phyloP scores from a whole-genome alignment of 2,113 vertebrate species.

The Rissa tridactyla region DNA sequence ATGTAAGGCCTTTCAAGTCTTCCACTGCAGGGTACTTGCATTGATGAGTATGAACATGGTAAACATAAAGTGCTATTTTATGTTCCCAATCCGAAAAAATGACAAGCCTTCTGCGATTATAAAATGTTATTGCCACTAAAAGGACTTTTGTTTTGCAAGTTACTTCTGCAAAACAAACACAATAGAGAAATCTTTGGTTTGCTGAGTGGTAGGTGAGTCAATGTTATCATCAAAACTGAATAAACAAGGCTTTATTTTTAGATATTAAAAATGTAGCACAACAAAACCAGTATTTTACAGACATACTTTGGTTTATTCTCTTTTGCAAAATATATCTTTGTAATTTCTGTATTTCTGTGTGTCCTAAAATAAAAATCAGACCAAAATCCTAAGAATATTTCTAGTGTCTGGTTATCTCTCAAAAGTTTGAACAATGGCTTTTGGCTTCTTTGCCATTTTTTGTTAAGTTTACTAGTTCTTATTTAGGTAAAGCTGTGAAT shows the following conservation, averaged over 20 bases:
- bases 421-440: not conserved
- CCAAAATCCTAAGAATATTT: not conserved
- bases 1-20: slow-evolving; percentile 30
- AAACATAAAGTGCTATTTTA: slow-evolving; percentile 29
- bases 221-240: slow-evolving; percentile 54
- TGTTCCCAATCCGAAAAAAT: slow-evolving; percentile 6
- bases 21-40: slow-evolving; percentile 9
- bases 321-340: not conserved
- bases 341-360: not conserved
- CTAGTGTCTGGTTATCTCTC: not conserved
- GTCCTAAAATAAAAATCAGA: not conserved
- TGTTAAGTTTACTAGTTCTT: not conserved
- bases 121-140: slow-evolving; percentile 20
- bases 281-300: not conserved
- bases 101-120: not conserved
- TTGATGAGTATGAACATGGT: not conserved
- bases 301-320: not conserved
- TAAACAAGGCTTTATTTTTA: slow-evolving; percentile 51
- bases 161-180: slow-evolving; percentile 53
- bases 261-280: not conserved
- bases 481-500: not conserved
- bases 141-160: slow-evolving; percentile 44
- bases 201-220: slow-evolving; percentile 15
- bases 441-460: not conserved
- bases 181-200: slow-evolving; percentile 48